phyloP scores from a whole-genome alignment of 1,140 invertebrate species.

The Tetragnatha versicolor region DNA sequence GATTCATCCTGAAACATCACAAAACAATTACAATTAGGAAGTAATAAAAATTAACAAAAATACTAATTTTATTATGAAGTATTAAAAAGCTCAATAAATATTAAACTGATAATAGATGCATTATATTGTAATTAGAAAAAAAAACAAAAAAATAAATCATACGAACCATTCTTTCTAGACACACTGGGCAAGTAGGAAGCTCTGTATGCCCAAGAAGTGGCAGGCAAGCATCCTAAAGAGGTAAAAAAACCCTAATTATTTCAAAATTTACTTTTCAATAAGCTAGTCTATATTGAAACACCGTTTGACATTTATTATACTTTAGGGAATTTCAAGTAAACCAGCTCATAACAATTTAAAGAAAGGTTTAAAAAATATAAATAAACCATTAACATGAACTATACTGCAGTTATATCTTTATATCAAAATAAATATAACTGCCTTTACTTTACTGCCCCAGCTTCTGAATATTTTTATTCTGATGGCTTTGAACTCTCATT shows the following conservation, averaged over 20 bases:
- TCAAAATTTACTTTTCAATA: background rate
- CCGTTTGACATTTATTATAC: background rate
- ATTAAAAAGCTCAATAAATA: background rate
- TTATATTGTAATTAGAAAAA: background rate
- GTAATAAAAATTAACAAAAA: background rate
- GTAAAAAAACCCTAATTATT: background rate
- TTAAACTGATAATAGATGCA: background rate
- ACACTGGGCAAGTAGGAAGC: slow-evolving; percentile 96
- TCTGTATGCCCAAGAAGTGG: slow-evolving; percentile 81
- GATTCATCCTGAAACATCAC: slow-evolving; percentile 83
- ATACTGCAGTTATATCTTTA: too few relatives aligned
- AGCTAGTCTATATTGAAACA: background rate
- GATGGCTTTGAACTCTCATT: too few relatives aligned
- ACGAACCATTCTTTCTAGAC: slow-evolving; percentile 81
- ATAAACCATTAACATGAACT: background rate
- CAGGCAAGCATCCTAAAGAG: slow-evolving; percentile 66
- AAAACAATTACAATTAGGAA: background rate
- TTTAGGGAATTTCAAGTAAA: background rate
- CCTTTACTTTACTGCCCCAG: too few relatives aligned
- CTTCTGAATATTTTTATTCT: too few relatives aligned
- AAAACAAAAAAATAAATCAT: background rate
- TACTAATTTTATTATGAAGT: background rate
- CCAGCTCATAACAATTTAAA: background rate
- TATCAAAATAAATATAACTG: too few relatives aligned
- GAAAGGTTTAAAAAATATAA: background rate